phyloP scores from a whole-genome alignment of 1,140 invertebrate genomes.

The Ganaspis sp. region DNA sequence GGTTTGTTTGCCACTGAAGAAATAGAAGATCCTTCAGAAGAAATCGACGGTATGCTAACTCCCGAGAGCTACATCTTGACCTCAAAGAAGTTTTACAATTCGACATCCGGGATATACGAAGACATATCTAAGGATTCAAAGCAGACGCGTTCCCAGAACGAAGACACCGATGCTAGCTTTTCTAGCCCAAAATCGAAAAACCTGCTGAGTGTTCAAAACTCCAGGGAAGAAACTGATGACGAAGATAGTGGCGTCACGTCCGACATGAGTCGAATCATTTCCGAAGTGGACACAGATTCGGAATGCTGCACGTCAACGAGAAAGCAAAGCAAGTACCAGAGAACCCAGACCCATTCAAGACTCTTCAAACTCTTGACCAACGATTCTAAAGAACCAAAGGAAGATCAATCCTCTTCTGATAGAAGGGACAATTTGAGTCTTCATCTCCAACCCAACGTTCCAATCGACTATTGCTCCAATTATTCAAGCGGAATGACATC shows the following conservation, averaged over 20 bases:
- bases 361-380: constrained; percentile 82
- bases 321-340: constrained; percentile 80
- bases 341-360: constrained; percentile 84
- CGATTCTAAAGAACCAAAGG: constrained; percentile 74
- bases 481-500: constrained; percentile 64
- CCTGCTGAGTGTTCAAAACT: constrained; percentile 68
- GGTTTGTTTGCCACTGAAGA: no score
- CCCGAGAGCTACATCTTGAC: no score
- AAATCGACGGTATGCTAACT: no score
- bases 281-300: constrained; percentile 81
- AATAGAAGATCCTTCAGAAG: no score
- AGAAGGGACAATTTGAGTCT: constrained; percentile 53
- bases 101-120: no score
- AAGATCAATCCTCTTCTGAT: constrained; percentile 35
- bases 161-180: constrained; percentile 32
- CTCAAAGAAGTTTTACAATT: no score
- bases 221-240: constrained; percentile 79
- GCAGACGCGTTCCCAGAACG: constrained; percentile 38
- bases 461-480: constrained; percentile 61
- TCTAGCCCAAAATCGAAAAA: constrained; percentile 48
- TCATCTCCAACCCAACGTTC: constrained; percentile 45
- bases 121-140: neutral
- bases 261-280: constrained; percentile 82
- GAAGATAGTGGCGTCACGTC: constrained; percentile 85
- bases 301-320: constrained; percentile 78